Percentiles rank a stretch among this genome's conserved stretches.
These are phyloP conservation scores for Melopsittacus undulatus DNA, from an alignment of 2,797 vertebrate genomes.

Conservation along the genomic window DNA sequence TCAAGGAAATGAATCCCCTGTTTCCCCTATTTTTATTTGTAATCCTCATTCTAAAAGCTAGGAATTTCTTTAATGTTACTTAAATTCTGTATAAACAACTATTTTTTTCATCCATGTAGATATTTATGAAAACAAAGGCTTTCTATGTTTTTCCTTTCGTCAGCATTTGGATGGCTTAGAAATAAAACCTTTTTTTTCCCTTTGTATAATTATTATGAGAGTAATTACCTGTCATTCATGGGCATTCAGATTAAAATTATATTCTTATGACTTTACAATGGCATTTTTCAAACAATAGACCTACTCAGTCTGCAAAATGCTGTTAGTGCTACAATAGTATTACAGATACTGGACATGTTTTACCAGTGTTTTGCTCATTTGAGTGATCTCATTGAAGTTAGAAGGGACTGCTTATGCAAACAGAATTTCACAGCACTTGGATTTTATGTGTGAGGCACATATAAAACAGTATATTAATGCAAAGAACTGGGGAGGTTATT, in stretches of 20 bases:
- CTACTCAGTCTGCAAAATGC: neutral
- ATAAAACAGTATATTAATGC: neutral
- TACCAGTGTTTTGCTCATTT: neutral
- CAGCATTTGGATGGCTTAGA: neutral
- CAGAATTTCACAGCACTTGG: neutral
- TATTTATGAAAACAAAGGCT: neutral
- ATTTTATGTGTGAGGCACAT: neutral
- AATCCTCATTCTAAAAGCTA: neutral
- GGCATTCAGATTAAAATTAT: neutral
- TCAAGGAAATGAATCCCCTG: neutral
- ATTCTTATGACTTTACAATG: neutral
- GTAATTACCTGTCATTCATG: neutral
- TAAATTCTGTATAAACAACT: neutral
- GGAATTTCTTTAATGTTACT: neutral
- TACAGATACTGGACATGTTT: neutral
- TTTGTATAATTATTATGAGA: neutral
- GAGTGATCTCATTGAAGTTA: neutral
- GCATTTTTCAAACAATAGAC: neutral
- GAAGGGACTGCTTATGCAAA: neutral
- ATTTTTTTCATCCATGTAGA: neutral
- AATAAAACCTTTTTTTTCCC: neutral
- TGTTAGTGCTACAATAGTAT: neutral
- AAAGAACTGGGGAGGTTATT: neutral
- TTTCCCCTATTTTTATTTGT: neutral
- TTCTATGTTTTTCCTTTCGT: neutral